Evolutionary conservation across 1,140 invertebrate species (phyloP).

Genomic region (Protaetia brevitarsis): DNA sequence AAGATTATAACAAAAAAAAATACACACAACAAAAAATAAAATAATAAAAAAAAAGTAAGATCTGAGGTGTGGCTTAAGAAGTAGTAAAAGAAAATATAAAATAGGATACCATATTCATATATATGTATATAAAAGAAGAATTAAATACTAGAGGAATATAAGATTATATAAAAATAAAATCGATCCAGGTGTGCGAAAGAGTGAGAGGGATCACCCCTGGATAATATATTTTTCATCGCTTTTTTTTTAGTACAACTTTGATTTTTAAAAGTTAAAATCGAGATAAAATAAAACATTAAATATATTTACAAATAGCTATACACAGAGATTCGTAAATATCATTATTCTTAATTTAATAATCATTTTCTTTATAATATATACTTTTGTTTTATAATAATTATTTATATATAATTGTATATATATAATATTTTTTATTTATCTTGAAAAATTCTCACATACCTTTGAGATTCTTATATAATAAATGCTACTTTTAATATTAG

Average conservation of each 20-base stretch:
- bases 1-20: slow-evolving; percentile 23
- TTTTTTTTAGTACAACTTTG: slow-evolving; percentile 20
- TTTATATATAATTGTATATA: slow-evolving; percentile 22
- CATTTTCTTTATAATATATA: slow-evolving; percentile 22
- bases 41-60: too few relatives aligned
- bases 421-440: slow-evolving; percentile 38
- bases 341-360: slow-evolving; percentile 27
- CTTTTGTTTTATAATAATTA: slow-evolving; percentile 22
- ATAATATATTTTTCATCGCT: slow-evolving; percentile 5
- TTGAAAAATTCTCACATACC: slow-evolving; percentile 41
- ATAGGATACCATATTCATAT: not conserved
- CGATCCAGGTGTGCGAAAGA: not conserved
- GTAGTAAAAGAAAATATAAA: slow-evolving; percentile 13
- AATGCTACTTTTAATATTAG: slow-evolving; percentile 48
- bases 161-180: slow-evolving; percentile 25
- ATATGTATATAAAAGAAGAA: slow-evolving; percentile 12
- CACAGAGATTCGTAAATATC: slow-evolving; percentile 28
- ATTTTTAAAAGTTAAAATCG: slow-evolving; percentile 9
- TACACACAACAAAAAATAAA: slow-evolving; percentile 16
- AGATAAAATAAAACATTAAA: slow-evolving; percentile 26
- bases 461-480: slow-evolving; percentile 45
- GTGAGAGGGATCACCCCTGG: not conserved
- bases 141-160: slow-evolving; percentile 18
- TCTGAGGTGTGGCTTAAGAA: slow-evolving; percentile 1
- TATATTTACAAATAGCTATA: slow-evolving; percentile 29